phyloP scores from a whole-genome alignment of 2,113 vertebrate genomes.

The Nicator chloris region DNA sequence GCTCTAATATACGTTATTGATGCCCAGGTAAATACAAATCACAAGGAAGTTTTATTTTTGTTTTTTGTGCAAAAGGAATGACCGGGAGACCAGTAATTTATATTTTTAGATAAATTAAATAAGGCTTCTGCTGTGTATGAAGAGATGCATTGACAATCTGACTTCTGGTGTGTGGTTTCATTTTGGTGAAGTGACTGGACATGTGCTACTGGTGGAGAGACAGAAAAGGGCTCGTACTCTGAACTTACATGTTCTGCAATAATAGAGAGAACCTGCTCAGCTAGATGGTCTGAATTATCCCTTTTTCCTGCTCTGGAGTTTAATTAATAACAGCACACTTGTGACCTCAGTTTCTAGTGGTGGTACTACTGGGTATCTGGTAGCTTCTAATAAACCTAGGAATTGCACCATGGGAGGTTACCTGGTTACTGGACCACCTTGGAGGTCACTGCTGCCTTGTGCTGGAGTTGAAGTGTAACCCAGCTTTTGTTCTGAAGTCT shows the following conservation, averaged over 20 bases:
- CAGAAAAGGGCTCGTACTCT: not conserved
- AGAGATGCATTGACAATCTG: not conserved
- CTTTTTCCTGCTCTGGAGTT: not conserved
- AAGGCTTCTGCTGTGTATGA: not conserved
- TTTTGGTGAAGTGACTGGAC: not conserved
- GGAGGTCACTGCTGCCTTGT: not conserved
- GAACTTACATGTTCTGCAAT: not conserved
- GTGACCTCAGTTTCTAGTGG: not conserved
- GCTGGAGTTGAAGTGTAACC: not conserved
- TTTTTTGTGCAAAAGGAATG: not conserved
- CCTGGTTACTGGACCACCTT: not conserved
- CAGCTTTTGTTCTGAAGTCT: not conserved
- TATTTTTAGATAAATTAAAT: not conserved
- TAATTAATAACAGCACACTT: not conserved
- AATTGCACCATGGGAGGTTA: not conserved
- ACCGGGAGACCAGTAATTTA: not conserved
- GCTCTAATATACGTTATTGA: constrained; percentile 99
- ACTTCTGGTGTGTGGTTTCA: not conserved
- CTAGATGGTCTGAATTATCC: not conserved
- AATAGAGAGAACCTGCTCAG: not conserved
- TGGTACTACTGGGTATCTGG: not conserved
- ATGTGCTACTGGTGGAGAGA: not conserved
- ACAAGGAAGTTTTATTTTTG: not conserved
- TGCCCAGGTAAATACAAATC: constrained; percentile 84
- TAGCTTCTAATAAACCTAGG: not conserved